These are phyloP conservation scores for Typhlichthys eigenmanni DNA, from an alignment of 2,797 vertebrate genomes.

Conservation along the genomic window DNA sequence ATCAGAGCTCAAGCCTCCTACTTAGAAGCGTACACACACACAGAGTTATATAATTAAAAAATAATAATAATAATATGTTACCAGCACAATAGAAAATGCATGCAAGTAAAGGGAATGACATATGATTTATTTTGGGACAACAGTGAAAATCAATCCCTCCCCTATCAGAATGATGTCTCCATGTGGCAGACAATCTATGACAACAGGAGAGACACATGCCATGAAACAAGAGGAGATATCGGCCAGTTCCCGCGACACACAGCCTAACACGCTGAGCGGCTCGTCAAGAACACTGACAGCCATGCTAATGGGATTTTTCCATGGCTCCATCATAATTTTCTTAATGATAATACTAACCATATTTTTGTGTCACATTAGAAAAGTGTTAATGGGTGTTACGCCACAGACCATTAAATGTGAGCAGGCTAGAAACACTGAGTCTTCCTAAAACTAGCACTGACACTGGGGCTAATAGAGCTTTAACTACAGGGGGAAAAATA, in stretches of 20 bases:
- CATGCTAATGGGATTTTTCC: conserved; percentile 79
- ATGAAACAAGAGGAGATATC: conserved; percentile 73
- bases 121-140: conserved; percentile 47
- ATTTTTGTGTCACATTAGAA: conserved; percentile 79
- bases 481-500: conserved; percentile 21
- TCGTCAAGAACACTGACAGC: conserved; percentile 78
- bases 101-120: conserved; percentile 35
- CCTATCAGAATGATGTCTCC: conserved; percentile 54
- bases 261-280: conserved; percentile 69
- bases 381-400: conserved; percentile 78
- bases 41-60: too few relatives aligned
- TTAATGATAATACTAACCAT: conserved; percentile 81
- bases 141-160: conserved; percentile 58
- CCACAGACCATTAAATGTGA: conserved; percentile 74
- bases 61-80: conserved; percentile 4
- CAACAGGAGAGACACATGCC: conserved; percentile 74
- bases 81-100: conserved; percentile 23
- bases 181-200: conserved; percentile 69
- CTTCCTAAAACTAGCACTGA: conserved; percentile 51
- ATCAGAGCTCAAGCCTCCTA: conserved; percentile 1
- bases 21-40: too few relatives aligned
- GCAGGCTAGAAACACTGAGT: conserved; percentile 54
- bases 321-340: conserved; percentile 77
- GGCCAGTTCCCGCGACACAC: conserved; percentile 78
- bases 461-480: conserved; percentile 49